Evolutionary conservation across 2,888 invertebrate species (phyloP).

Genomic region (Ariolimax columbianus): DNA sequence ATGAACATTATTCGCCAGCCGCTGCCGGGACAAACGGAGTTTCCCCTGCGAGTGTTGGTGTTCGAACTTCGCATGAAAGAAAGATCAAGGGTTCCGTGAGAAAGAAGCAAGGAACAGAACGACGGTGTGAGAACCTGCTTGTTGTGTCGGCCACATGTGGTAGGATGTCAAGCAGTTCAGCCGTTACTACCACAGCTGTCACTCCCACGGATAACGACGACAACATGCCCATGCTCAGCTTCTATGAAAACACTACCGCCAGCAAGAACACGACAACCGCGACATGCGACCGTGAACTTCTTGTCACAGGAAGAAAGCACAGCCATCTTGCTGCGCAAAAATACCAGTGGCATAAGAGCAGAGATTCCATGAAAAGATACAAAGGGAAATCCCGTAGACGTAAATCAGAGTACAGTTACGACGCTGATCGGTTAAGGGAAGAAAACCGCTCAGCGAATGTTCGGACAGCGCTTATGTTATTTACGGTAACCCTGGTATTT

Average conservation of each 20-base stretch:
- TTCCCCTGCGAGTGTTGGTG: background rate
- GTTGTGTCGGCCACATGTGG: background rate
- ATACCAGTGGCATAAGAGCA: conserved; percentile 47
- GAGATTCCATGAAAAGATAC: conserved; percentile 50
- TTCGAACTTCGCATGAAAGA: background rate
- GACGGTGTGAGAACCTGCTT: background rate
- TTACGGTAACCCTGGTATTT: conserved; percentile 77
- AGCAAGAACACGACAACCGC: conserved; percentile 44
- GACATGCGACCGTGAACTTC: background rate
- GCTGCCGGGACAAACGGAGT: background rate
- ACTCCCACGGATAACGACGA: conserved; percentile 28
- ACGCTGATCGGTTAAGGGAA: conserved; percentile 59
- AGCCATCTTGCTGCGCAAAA: conserved; percentile 34
- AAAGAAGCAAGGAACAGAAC: background rate
- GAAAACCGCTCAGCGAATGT: conserved; percentile 73
- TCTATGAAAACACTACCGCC: conserved; percentile 12
- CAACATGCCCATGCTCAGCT: conserved; percentile 37
- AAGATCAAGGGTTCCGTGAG: background rate
- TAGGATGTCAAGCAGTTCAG: background rate
- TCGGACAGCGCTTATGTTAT: conserved; percentile 78
- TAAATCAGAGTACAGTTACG: conserved; percentile 31
- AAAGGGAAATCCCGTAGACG: conserved; percentile 27
- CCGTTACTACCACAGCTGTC: background rate
- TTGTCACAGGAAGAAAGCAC: background rate
- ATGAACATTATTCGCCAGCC: background rate